Conservation (phyloP, 1,140 invertebrate species). For the Sitodiplosis mosellana region DNA sequence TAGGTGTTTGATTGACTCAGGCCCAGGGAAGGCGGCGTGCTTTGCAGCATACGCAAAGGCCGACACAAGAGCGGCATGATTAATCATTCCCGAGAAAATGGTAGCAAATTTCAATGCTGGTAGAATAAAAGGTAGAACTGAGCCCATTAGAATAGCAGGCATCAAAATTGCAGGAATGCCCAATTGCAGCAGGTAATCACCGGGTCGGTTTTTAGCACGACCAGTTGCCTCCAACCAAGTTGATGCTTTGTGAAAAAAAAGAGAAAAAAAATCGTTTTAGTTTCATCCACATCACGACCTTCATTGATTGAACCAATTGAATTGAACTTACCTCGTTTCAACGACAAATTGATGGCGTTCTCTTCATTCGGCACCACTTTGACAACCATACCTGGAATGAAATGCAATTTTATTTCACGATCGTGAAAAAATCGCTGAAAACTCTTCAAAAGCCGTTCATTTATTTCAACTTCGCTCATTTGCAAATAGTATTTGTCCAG, state of each 20-base stretch:
- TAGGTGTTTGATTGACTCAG: constrained; percentile 1
- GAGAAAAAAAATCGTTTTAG: neutral
- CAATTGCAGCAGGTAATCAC: constrained; percentile 15
- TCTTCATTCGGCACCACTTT: constrained; percentile 22
- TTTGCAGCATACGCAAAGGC: constrained; percentile 18
- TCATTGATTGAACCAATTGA: neutral
- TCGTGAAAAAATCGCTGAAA: constrained; percentile 22
- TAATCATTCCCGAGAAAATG: constrained; percentile 20
- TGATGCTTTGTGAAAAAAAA: neutral
- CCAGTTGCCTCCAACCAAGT: neutral
- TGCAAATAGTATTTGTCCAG: constrained; percentile 13
- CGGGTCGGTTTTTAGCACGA: neutral
- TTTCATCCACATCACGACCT: neutral
- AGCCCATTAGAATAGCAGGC: constrained; percentile 18
- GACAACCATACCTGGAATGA: constrained; percentile 19
- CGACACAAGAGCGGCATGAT: constrained; percentile 22
- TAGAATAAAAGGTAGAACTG: constrained; percentile 18
- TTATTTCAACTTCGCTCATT: constrained; percentile 19
- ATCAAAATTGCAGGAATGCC: constrained; percentile 21
- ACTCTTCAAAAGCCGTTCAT: constrained; percentile 14
- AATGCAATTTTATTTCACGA: constrained; percentile 21
- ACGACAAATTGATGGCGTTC: constrained; percentile 18
- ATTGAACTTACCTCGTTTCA: constrained; percentile 15
- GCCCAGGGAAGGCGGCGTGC: constrained; percentile 4
- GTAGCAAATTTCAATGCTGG: constrained; percentile 23